Evolutionary conservation across 2,113 vertebrate species (phyloP), one percentile per base, ranked within the genome.

Genomic region (Sterrhoptilus dennistouni): DNA sequence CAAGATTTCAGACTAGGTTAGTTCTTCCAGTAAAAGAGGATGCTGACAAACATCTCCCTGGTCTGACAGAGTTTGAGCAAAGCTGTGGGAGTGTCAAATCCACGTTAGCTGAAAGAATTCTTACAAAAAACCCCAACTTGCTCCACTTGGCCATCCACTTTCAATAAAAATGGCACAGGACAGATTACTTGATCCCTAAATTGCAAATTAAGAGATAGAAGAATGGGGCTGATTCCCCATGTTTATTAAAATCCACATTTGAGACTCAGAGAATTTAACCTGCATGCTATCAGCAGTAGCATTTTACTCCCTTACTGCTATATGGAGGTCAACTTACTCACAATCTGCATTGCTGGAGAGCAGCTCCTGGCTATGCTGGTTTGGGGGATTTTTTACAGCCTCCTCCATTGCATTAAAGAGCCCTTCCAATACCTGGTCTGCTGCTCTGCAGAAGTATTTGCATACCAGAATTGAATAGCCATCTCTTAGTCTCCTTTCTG

Each of bases 1-100:
- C 42, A 64, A 74, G 76, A 70, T 74, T 94, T 95, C 78, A 90
- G 84, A 66, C 45, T 57, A 72, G 54, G 72, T 90, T 93, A 91
- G 74, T 40, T 95, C 68, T 71, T 69, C 28, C 65, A 86, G 71
- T 61, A 83, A 61, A 74, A 90, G 54, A 64, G 3, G 24, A 71
- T 74, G 64, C 89, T 74, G 87, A 91, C 54, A 78, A 96, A 86
- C 16, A 81, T 80, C 57, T 79, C 91, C 35, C 53, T 63, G 71
- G 82, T 92, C 82, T 93, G 71, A 74, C 9, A 78, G 72, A 75
- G 56, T 70, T 86, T 54, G n/a, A 94, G 57, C 11, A 5, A 93
- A 86, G 68, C 82, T 83, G 72, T 84, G 64, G 49, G 85, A 70
- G 38, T 78, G 56, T 81, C 76, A 93, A 95, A 81, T 74, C 24